Conservation (phyloP, 1,140 invertebrate species). For the Calycopis cecrops region DNA sequence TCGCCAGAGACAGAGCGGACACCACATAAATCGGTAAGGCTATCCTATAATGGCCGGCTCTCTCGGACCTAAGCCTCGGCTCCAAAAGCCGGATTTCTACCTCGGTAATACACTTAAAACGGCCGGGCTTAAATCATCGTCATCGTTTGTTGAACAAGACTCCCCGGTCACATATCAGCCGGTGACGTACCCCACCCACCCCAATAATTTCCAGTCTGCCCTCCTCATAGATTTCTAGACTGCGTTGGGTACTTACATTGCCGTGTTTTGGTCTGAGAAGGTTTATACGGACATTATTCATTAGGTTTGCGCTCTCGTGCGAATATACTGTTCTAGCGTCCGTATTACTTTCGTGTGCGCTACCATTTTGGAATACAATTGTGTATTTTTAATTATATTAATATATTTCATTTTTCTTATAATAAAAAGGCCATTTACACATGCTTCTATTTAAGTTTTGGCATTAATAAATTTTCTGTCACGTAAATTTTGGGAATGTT, state of each 20-base stretch:
- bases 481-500: too few relatives aligned
- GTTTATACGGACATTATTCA: constrained; percentile 6
- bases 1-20: constrained; percentile 35
- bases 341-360: too few relatives aligned
- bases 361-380: too few relatives aligned
- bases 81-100: constrained; percentile 66
- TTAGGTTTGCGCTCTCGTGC: too few relatives aligned
- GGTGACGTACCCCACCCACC: constrained; percentile 42
- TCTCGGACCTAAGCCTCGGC: constrained; percentile 64
- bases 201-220: constrained; percentile 53
- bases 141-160: constrained; percentile 74
- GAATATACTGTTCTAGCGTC: too few relatives aligned
- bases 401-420: too few relatives aligned
- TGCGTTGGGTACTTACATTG: constrained; percentile 14
- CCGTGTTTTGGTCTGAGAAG: constrained; percentile 13
- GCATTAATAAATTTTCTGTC: too few relatives aligned
- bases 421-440: too few relatives aligned
- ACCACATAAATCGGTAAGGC: constrained; percentile 59
- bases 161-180: constrained; percentile 71
- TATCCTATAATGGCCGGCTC: constrained; percentile 53
- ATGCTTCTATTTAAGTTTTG: too few relatives aligned
- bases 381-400: too few relatives aligned
- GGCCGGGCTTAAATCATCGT: constrained; percentile 72
- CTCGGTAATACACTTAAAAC: constrained; percentile 73
- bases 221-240: constrained; percentile 54